Base-by-base conservation (phyloP, 2,888 invertebrate species). In the Temnothorax unifasciatus region DNA sequence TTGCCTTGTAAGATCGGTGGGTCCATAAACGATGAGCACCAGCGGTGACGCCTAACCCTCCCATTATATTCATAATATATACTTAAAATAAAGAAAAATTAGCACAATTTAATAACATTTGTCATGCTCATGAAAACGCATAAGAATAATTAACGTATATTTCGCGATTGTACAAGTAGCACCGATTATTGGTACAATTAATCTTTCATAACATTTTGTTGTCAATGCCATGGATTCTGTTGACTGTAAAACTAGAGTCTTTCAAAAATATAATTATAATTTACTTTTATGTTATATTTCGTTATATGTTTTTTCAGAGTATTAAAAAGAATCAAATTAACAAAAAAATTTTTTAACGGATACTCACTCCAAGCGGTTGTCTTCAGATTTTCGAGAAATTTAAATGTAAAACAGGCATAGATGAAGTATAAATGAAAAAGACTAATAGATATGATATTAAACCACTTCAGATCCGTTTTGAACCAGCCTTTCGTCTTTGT, bases 1-100 rank as follows among this genome's bases (percentile, higher is more conserved):
- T 97, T 1, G 97, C 97, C 95, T 97, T 97, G 92, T 96, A 97
- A 0, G 97, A 95, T 87, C 96, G 96, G 93, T 97, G 97, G 50
- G 96, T 96, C 97, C 97, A 97, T 73, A 96, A 96, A 50, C 97
- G 95, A 93, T 97, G 97, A 0, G 95, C 97, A 18, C 97, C 97
- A 0, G 95, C 97, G 0, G 97, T 97, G 9, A 97, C 96, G 4
- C 97, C 96, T 87, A 97, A 96, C 13, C 96, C 97, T 41, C 96
- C 96, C 11, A 96, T 83, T 41, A 6, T 6, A 95, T 94, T 29
- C 95, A 96, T 96, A 1, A 77, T 2, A 3, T 15, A 5, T 0
- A 63, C 82, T 85, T 59, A 15, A 66, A 21, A 47, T 21, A 68
- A 25, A 25, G n/a, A n/a, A 0, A 34, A 34, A 34, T 34, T 34